Conservation (phyloP, 92 coral and sea anemone species). For the Palythoa grandiflora region DNA sequence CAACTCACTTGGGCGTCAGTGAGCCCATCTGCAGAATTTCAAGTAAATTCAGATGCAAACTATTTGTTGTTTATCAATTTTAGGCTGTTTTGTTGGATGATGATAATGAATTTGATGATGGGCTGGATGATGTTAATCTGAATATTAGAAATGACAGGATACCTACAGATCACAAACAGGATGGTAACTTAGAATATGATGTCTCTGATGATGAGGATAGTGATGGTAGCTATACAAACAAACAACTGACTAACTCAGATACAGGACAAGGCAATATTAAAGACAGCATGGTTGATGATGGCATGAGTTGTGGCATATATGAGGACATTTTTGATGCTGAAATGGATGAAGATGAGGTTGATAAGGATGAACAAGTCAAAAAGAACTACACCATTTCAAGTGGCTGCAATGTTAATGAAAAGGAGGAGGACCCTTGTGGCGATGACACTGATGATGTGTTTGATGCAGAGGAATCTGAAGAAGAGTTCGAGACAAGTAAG, state of each 20-base stretch:
- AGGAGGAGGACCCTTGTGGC: background rate
- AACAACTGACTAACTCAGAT: background rate
- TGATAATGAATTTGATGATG: constrained; percentile 25
- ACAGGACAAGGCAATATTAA: background rate
- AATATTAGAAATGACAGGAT: background rate
- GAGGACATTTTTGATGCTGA: constrained; percentile 81
- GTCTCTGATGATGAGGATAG: background rate
- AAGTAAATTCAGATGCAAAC: no score
- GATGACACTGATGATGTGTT: constrained; percentile 44
- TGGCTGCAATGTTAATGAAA: background rate
- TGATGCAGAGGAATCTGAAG: constrained; percentile 66
- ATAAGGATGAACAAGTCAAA: background rate
- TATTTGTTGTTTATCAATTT: background rate
- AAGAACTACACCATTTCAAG: background rate
- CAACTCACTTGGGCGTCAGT: no score
- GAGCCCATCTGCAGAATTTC: no score
- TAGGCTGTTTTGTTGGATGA: constrained; percentile 38
- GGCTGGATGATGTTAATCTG: background rate
- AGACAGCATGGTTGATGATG: background rate
- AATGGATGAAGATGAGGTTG: constrained; percentile 53
- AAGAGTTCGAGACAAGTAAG: constrained; percentile 9
- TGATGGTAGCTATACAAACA: background rate
- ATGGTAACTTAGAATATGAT: background rate
- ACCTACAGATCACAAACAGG: background rate
- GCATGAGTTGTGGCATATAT: constrained; percentile 15